Percentiles rank a stretch among this genome's conserved stretches.
Conservation (phyloP, 2,113 vertebrate genomes). For the Tretioscincus oriximinensis region DNA sequence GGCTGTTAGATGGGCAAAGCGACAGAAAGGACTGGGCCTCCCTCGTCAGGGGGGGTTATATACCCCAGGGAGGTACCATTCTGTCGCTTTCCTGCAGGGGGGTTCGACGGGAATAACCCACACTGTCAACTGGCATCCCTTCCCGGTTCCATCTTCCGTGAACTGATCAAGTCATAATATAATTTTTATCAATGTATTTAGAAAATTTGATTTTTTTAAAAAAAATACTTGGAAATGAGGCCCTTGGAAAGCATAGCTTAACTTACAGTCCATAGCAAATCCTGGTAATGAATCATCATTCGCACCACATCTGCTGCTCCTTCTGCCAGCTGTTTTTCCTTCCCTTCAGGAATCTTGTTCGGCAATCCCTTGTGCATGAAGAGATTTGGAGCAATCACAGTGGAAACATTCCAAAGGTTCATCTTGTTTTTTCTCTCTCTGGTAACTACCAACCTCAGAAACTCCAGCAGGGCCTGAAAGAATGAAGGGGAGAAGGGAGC, state of each 20-base stretch:
- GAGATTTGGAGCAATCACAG: constrained; percentile 90
- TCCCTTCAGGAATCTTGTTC: constrained; percentile 78
- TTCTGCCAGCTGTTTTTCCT: constrained; percentile 85
- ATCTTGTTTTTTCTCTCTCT: constrained; percentile 86
- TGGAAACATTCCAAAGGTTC: constrained; percentile 91
- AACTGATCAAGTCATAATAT: too few species aligned
- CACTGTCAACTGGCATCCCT: too few species aligned
- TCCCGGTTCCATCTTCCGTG: too few species aligned
- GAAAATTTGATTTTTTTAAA: background rate
- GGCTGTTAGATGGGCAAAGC: too few species aligned
- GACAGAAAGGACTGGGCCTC: too few species aligned
- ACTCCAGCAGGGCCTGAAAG: constrained; percentile 83
- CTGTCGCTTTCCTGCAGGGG: too few species aligned
- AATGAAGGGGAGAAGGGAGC: background rate
- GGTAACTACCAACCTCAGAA: constrained; percentile 85
- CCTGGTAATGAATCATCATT: constrained; percentile 88
- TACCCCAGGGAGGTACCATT: too few species aligned
- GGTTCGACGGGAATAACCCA: too few species aligned
- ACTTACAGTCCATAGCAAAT: constrained; percentile 88
- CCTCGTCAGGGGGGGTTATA: too few species aligned
- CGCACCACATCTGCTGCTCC: constrained; percentile 82
- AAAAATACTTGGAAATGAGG: too few species aligned
- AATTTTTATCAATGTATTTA: background rate
- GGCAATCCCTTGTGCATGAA: constrained; percentile 85
- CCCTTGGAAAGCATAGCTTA: accelerated